These are phyloP conservation scores for Epirrhoe tristata DNA, from an alignment of 2,888 invertebrate genomes.

Conservation along the genomic window DNA sequence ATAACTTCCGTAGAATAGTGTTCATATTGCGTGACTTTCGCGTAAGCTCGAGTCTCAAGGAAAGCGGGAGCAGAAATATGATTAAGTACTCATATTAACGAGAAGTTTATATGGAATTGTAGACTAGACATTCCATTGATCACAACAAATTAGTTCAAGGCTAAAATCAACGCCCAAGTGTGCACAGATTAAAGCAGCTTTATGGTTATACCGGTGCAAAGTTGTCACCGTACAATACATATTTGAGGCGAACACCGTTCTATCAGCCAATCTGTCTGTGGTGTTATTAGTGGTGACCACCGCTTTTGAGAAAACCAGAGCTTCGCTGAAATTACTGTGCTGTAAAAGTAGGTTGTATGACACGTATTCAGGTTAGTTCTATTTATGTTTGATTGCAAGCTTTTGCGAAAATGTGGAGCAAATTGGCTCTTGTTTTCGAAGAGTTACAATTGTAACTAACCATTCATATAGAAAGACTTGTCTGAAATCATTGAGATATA, in stretches of 20 bases:
- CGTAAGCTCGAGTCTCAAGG: neutral
- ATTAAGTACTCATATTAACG: neutral
- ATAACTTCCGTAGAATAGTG: conserved; percentile 49
- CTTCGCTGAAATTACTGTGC: conserved; percentile 45
- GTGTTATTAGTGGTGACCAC: neutral
- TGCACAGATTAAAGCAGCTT: no score
- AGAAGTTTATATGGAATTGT: no score
- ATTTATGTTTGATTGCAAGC: conserved; percentile 24
- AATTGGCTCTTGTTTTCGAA: neutral
- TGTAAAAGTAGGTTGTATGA: conserved; percentile 30
- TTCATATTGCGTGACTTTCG: conserved; percentile 54
- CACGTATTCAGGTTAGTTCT: conserved; percentile 32
- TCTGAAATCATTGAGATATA: no score
- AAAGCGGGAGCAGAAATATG: neutral
- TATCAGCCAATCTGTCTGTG: no score
- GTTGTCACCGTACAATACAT: no score
- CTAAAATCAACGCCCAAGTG: no score
- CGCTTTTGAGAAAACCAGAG: neutral
- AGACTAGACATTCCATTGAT: no score
- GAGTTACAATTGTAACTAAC: neutral
- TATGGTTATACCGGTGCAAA: no score
- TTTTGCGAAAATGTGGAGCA: neutral
- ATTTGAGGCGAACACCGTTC: no score
- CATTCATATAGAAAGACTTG: no score
- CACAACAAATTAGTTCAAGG: no score